Percentiles rank a stretch among this genome's conserved stretches.
Evolutionary conservation across 1,140 invertebrate species (phyloP).

Genomic region (Nasonia longicornis): DNA sequence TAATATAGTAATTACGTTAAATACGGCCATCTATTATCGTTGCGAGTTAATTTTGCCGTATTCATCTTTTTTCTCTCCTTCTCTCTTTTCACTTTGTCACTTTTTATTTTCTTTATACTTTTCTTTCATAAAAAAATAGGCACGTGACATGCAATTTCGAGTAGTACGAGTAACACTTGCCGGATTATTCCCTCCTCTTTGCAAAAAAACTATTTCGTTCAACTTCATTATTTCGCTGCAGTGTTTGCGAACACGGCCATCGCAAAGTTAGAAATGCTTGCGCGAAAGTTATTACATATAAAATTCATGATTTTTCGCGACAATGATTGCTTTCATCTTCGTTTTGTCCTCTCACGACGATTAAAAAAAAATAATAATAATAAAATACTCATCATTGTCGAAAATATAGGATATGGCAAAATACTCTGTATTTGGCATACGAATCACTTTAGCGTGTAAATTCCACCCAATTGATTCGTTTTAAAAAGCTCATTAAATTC

Average conservation of each 20-base stretch:
- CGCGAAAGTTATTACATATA: constrained; percentile 29
- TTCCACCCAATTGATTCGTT: constrained; percentile 11
- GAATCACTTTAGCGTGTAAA: constrained; percentile 38
- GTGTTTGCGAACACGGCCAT: constrained; percentile 24
- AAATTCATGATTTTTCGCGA: constrained; percentile 27
- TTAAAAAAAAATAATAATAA: constrained; percentile 25
- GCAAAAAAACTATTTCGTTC: not conserved
- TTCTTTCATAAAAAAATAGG: constrained; percentile 39
- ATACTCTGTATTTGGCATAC: constrained; percentile 49
- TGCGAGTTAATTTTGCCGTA: constrained; percentile 59
- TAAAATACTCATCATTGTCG: constrained; percentile 21
- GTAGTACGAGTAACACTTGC: not conserved
- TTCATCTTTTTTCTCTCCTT: constrained; percentile 46
- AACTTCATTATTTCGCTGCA: not conserved
- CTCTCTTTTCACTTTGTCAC: constrained; percentile 6
- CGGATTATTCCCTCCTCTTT: constrained; percentile 12
- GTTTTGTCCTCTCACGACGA: constrained; percentile 22
- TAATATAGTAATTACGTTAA: constrained; percentile 64
- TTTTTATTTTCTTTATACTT: constrained; percentile 10
- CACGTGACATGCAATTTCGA: constrained; percentile 27
- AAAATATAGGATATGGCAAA: constrained; percentile 49
- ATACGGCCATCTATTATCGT: constrained; percentile 52
- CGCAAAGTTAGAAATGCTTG: constrained; percentile 36
- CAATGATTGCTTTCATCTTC: constrained; percentile 38
- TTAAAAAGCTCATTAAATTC: constrained; percentile 43